Conservation (phyloP, 2,113 vertebrate genomes). For the Lutjanus erythropterus region DNA sequence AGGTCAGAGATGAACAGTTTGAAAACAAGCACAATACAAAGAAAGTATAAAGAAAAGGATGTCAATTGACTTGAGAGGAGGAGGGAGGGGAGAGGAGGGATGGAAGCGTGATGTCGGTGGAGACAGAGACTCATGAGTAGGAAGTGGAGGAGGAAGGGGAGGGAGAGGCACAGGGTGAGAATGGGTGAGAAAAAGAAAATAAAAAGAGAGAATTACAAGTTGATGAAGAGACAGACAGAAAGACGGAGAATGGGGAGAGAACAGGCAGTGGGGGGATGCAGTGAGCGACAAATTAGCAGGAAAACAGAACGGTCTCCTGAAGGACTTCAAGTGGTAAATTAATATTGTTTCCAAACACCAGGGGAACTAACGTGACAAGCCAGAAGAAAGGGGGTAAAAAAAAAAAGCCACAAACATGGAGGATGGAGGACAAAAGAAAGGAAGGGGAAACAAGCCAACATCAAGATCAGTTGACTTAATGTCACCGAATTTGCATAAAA, state of each 20-base stretch:
- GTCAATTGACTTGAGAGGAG: neutral
- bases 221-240: slow-evolving; percentile 15
- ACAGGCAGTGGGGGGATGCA: neutral
- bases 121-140: slow-evolving; percentile 31
- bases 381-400: neutral
- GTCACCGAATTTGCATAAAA: slow-evolving; percentile 6
- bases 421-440: slow-evolving; percentile 12
- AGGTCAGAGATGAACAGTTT: no score
- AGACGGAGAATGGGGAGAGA: slow-evolving; percentile 5
- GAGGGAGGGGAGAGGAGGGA: neutral
- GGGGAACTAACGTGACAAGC: slow-evolving; percentile 34
- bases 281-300: slow-evolving; percentile 46
- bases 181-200: slow-evolving; percentile 23
- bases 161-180: neutral
- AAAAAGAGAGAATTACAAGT: slow-evolving; percentile 17
- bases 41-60: neutral
- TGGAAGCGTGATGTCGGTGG: neutral
- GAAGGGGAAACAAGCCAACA: neutral
- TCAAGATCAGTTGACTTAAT: neutral
- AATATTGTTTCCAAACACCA: slow-evolving; percentile 57
- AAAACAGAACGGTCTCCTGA: slow-evolving; percentile 35
- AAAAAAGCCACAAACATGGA: neutral
- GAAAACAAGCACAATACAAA: neutral
- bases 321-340: slow-evolving; percentile 57
- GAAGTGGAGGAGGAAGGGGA: neutral